Evolutionary conservation across 2,888 invertebrate genomes (phyloP).

Genomic region (Lobophora halterata): DNA sequence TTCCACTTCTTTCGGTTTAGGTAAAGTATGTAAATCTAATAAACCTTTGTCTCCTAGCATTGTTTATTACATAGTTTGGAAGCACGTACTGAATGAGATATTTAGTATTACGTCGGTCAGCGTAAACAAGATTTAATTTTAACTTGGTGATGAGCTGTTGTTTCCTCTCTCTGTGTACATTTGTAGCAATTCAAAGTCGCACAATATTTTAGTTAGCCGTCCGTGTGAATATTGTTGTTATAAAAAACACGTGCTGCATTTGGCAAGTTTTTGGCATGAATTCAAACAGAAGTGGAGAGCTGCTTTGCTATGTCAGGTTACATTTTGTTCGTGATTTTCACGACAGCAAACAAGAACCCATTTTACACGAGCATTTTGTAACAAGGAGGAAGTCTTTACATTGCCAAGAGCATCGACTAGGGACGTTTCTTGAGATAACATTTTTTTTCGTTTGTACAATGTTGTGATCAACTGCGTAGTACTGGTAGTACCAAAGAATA

Average conservation of each 20-base stretch:
- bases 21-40: conserved; percentile 1
- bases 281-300: conserved; percentile 51
- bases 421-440: conserved; percentile 10
- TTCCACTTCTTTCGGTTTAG: no score
- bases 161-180: conserved; percentile 27
- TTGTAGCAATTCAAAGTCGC: conserved; percentile 33
- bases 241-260: conserved; percentile 52
- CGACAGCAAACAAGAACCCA: no score
- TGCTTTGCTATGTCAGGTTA: conserved; percentile 8
- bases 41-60: conserved; percentile 17
- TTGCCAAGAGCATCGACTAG: conserved; percentile 17
- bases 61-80: conserved; percentile 17
- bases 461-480: no score
- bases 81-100: conserved; percentile 12
- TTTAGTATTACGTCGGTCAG: conserved; percentile 33
- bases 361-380: no score
- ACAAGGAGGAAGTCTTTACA: no score
- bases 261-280: conserved; percentile 65
- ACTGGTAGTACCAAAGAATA: no score
- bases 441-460: background rate
- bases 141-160: conserved; percentile 36
- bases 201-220: conserved; percentile 27
- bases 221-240: conserved; percentile 37
- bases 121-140: conserved; percentile 51
- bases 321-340: conserved; percentile 5